These are phyloP conservation scores for Macquaria ambigua DNA, from an alignment of 2,113 vertebrate genomes.

Conservation along the genomic window DNA sequence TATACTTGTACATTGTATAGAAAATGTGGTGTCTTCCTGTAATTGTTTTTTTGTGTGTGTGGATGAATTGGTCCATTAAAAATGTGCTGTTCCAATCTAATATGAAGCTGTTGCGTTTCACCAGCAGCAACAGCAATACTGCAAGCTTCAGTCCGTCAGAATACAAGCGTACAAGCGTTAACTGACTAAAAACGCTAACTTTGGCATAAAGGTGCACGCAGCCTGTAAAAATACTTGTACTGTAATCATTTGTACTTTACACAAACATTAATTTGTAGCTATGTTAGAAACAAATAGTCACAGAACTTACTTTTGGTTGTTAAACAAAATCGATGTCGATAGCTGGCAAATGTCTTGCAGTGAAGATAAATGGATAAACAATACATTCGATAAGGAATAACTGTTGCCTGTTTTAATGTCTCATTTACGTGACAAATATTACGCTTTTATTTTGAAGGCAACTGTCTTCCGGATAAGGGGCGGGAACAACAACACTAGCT, in stretches of 20 bases:
- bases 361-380: too few species aligned
- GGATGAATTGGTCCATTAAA: background rate
- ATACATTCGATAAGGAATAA: background rate
- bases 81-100: too few species aligned
- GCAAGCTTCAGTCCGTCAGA: background rate
- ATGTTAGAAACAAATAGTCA: background rate
- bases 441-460: slow-evolving; percentile 56
- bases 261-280: background rate
- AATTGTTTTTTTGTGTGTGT: background rate
- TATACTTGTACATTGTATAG: background rate
- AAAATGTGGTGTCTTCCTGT: background rate
- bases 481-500: background rate
- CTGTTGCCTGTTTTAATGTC: too few species aligned
- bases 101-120: background rate
- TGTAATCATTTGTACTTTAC: background rate
- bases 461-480: slow-evolving; percentile 18
- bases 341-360: background rate
- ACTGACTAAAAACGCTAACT: too few species aligned
- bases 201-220: too few species aligned
- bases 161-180: background rate
- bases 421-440: background rate
- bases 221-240: too few species aligned
- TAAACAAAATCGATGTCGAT: background rate
- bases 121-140: background rate
- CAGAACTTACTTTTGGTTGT: too few species aligned